Evolutionary conservation across 2,888 invertebrate species (phyloP).

Genomic region (Diarsia mendica): DNA sequence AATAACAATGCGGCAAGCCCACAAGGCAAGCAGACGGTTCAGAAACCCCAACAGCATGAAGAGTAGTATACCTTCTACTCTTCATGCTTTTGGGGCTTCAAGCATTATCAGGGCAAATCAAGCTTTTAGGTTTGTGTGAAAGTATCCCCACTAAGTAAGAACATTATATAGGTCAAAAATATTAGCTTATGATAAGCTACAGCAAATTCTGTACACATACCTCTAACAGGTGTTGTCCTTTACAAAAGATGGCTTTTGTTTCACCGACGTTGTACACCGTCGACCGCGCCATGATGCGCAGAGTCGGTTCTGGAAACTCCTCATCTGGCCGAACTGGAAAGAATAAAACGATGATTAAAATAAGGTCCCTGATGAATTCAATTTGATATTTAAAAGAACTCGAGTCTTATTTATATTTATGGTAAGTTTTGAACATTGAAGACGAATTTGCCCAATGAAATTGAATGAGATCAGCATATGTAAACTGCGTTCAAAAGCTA

Average conservation of each 20-base stretch:
- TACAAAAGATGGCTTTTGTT: conserved; percentile 84
- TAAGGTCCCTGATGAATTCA: neutral
- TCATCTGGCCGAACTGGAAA: conserved; percentile 76
- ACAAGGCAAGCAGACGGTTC: too few species aligned
- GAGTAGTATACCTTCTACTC: too few species aligned
- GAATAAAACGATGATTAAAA: conserved; percentile 23
- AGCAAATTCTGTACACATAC: conserved; percentile 62
- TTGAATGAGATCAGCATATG: neutral
- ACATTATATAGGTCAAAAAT: neutral
- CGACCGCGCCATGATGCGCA: conserved; percentile 79
- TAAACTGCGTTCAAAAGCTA: neutral
- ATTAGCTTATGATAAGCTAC: neutral
- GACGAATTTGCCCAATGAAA: neutral
- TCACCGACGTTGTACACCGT: conserved; percentile 83
- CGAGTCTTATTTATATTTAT: neutral
- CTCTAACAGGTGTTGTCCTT: conserved; percentile 79
- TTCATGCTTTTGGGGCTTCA: too few species aligned
- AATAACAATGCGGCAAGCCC: too few species aligned
- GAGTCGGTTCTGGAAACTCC: conserved; percentile 72
- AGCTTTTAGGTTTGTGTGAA: too few species aligned
- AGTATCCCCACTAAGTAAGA: too few species aligned
- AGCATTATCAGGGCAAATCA: too few species aligned
- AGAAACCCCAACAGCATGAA: too few species aligned
- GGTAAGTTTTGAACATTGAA: neutral
- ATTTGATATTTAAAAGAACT: too few species aligned